Percentiles rank a stretch among this genome's conserved stretches.
phyloP scores from a whole-genome alignment of 2,797 vertebrate genomes.

The Aselliscus stoliczkanus region DNA sequence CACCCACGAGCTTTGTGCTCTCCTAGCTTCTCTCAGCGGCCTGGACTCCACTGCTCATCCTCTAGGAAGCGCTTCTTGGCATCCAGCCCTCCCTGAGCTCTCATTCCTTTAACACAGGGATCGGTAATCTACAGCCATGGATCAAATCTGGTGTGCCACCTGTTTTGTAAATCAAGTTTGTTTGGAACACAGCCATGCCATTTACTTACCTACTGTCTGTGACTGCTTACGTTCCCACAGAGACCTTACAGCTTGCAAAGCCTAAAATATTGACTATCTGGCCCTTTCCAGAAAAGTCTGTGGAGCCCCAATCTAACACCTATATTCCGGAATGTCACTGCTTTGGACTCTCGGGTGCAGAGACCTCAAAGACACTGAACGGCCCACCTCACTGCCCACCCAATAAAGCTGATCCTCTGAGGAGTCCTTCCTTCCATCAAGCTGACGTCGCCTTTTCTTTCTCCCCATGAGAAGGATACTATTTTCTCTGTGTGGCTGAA shows the following conservation, averaged over 20 bases:
- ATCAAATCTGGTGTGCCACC: not conserved
- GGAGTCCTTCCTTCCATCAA: not conserved
- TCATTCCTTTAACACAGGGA: not conserved
- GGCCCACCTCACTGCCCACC: too few species aligned
- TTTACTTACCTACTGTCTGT: not conserved
- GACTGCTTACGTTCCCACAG: not conserved
- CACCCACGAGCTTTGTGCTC: not conserved
- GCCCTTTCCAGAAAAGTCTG: not conserved
- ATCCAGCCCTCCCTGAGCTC: not conserved
- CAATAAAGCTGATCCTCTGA: not conserved
- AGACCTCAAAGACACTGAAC: not conserved
- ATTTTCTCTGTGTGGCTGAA: not conserved
- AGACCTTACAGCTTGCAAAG: not conserved
- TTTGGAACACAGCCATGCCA: not conserved
- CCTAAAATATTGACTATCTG: not conserved
- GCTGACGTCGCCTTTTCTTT: not conserved
- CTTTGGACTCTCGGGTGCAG: not conserved
- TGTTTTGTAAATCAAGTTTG: slow-evolving; percentile 33
- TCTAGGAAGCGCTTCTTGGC: not conserved
- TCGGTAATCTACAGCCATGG: not conserved
- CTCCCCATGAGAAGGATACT: not conserved
- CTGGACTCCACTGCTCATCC: not conserved
- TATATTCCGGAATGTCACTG: not conserved
- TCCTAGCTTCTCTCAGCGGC: not conserved
- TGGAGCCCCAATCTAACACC: not conserved